phyloP scores from a whole-genome alignment of 2,113 vertebrate genomes.

The Megaleporinus macrocephalus region DNA sequence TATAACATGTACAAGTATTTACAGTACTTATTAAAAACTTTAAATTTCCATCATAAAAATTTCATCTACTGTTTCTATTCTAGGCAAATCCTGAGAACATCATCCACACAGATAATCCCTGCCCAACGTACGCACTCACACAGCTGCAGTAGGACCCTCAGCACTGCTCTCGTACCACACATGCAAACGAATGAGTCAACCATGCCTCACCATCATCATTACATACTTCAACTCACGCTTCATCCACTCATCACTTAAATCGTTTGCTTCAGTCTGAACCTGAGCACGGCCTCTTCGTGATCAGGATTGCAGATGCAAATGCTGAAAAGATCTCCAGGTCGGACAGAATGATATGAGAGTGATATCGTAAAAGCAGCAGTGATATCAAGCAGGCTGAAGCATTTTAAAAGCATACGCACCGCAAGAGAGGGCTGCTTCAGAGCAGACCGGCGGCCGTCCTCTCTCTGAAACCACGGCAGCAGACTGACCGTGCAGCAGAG shows the following conservation, averaged over 20 bases:
- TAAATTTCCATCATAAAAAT: background rate
- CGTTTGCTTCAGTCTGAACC: background rate
- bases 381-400: background rate
- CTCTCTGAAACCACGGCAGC: background rate
- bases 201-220: background rate
- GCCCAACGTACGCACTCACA: background rate
- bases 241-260: background rate
- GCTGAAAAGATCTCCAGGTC: background rate
- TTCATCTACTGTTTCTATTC: background rate
- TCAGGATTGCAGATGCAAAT: background rate
- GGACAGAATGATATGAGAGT: background rate
- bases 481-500: background rate
- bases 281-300: background rate
- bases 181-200: background rate
- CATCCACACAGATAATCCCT: conserved; percentile 1
- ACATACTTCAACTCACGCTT: conserved; percentile 3
- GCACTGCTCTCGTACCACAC: background rate
- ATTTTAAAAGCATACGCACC: conserved; percentile 16
- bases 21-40: background rate
- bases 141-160: background rate
- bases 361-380: background rate
- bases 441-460: background rate
- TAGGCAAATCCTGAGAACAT: background rate
- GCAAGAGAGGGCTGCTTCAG: background rate
- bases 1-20: background rate